Evolutionary conservation across 2,113 vertebrate genomes (phyloP).

Genomic region (Chionomys nivalis): DNA sequence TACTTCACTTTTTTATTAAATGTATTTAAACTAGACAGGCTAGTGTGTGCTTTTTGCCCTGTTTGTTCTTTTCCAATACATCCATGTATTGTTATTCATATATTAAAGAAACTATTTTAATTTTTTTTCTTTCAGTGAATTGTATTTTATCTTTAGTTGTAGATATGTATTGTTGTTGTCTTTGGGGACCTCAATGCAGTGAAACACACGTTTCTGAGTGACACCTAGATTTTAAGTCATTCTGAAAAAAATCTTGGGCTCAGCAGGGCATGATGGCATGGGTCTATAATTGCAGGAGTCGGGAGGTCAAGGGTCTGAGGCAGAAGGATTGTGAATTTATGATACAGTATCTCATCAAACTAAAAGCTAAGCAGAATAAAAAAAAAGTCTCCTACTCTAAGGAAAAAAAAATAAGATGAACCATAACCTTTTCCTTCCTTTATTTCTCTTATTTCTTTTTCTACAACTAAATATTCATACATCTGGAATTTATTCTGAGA

Average conservation of each 20-base stretch:
- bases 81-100: background rate
- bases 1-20: background rate
- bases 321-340: background rate
- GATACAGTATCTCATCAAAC: background rate
- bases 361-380: background rate
- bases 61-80: background rate
- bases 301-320: background rate
- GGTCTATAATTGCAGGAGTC: background rate
- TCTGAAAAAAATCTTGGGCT: background rate
- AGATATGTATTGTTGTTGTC: background rate
- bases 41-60: background rate
- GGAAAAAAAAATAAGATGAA: background rate
- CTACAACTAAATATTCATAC: background rate
- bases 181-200: background rate
- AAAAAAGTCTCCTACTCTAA: background rate
- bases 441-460: background rate
- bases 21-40: conserved; percentile 13
- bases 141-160: background rate
- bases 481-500: background rate
- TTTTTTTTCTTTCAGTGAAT: background rate
- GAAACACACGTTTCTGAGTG: background rate
- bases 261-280: background rate
- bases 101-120: background rate
- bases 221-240: conserved; percentile 37
- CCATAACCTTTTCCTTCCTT: background rate